Conservation (phyloP, 2,797 vertebrate genomes). For the Malurus leucopterus region DNA sequence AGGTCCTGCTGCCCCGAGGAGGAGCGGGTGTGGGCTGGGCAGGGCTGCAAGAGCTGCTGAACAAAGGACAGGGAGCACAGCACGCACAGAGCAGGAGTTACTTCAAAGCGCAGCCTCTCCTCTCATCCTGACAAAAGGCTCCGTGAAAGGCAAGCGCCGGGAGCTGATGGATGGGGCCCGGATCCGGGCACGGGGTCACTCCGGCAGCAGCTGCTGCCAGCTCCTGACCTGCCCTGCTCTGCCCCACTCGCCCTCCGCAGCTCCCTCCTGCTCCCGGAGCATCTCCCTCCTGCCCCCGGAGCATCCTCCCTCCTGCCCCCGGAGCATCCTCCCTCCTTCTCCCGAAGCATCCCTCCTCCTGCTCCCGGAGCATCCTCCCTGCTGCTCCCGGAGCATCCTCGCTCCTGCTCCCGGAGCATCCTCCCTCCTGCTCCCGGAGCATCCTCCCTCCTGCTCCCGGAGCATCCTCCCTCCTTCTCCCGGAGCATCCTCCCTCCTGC, state of each 20-base stretch:
- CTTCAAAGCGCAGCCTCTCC: not conserved
- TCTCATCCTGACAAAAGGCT: not conserved
- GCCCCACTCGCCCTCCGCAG: rapidly evolving
- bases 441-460: too few species aligned
- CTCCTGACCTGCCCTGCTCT: not conserved
- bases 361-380: too few species aligned
- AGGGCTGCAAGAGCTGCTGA: not conserved
- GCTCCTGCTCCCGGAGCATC: too few species aligned
- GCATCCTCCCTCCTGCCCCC: too few species aligned
- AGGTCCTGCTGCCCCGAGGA: not conserved
- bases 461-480: too few species aligned
- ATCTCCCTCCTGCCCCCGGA: not conserved
- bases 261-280: not conserved
- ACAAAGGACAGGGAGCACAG: not conserved
- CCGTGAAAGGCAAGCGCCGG: not conserved
- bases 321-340: too few species aligned
- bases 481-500: too few species aligned
- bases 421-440: too few species aligned
- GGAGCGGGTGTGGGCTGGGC: not conserved
- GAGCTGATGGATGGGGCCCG: not conserved
- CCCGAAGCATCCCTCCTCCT: too few species aligned
- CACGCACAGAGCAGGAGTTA: not conserved
- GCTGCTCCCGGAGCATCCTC: too few species aligned
- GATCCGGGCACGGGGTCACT: not conserved
- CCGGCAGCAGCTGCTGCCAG: not conserved